phyloP scores from a whole-genome alignment of 1,140 invertebrate species.

The Zophobas atratus region DNA sequence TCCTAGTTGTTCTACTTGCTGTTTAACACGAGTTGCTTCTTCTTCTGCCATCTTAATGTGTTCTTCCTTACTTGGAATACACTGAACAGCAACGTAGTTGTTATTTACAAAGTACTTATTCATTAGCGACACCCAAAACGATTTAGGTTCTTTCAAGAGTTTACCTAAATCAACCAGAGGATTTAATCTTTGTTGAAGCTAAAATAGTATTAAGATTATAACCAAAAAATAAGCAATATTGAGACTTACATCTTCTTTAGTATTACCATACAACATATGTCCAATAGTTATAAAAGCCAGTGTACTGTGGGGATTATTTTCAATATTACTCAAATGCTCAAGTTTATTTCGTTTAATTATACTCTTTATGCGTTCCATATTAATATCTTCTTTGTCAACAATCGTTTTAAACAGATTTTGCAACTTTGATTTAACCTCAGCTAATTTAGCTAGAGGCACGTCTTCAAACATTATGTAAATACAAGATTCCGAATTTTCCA shows the following conservation, averaged over 20 bases:
- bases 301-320: constrained; percentile 83
- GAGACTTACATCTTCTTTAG: constrained; percentile 79
- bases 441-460: constrained; percentile 81
- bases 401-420: constrained; percentile 73
- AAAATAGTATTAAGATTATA: constrained; percentile 57
- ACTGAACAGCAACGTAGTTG: constrained; percentile 71
- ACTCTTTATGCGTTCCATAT: constrained; percentile 82
- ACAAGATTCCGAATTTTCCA: constrained; percentile 81
- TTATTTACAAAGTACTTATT: constrained; percentile 80
- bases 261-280: constrained; percentile 86
- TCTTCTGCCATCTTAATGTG: constrained; percentile 73
- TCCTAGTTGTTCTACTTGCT: constrained; percentile 77
- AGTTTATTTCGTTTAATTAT: constrained; percentile 83
- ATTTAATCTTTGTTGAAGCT: constrained; percentile 83
- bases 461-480: constrained; percentile 84
- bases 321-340: constrained; percentile 80
- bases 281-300: constrained; percentile 85
- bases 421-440: constrained; percentile 76
- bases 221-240: not conserved
- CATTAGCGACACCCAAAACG: constrained; percentile 83
- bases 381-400: constrained; percentile 73
- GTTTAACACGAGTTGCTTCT: constrained; percentile 78
- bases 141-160: constrained; percentile 74
- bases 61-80: constrained; percentile 73
- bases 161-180: constrained; percentile 76